These are phyloP conservation scores for Tanaodytes sp. DNA, from an alignment of 2,888 invertebrate species.

Conservation along the genomic window DNA sequence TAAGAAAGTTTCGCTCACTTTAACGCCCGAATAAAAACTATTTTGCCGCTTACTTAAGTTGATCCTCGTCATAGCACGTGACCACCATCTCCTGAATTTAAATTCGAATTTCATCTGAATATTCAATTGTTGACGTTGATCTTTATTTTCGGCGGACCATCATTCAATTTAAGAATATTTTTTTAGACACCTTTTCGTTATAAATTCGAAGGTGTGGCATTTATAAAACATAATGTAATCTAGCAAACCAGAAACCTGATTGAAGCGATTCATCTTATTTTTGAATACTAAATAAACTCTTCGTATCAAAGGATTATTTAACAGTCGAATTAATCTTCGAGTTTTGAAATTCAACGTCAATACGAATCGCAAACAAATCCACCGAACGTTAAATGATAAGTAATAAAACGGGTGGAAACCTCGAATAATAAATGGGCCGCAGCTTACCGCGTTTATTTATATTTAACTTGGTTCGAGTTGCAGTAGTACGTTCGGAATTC, in stretches of 20 bases:
- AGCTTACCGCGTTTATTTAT: slow-evolving; percentile 44
- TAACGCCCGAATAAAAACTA: slow-evolving; percentile 4
- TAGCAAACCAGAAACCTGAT: too few species aligned
- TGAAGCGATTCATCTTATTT: too few species aligned
- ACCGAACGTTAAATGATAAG: slow-evolving; percentile 38
- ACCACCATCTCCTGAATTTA: slow-evolving; percentile 34
- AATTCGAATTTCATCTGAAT: slow-evolving; percentile 36
- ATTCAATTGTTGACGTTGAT: slow-evolving; percentile 34
- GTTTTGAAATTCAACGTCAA: slow-evolving; percentile 24
- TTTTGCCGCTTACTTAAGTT: slow-evolving; percentile 8
- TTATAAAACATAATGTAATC: too few species aligned
- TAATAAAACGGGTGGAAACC: slow-evolving; percentile 33
- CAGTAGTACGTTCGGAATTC: slow-evolving; percentile 43
- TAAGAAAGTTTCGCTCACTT: slow-evolving; percentile 6
- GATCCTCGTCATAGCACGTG: slow-evolving; percentile 19
- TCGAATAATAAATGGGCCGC: slow-evolving; percentile 37
- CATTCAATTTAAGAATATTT: neutral
- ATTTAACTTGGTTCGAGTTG: slow-evolving; percentile 33
- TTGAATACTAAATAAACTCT: too few species aligned
- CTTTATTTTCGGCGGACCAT: neutral
- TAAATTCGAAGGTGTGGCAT: too few species aligned
- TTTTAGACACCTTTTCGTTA: too few species aligned
- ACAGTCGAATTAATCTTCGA: too few species aligned
- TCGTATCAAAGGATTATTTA: too few species aligned
- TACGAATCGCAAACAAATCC: slow-evolving; percentile 24